Evolutionary conservation across 2,888 invertebrate genomes (phyloP).

Genomic region (Therioaphis trifolii): DNA sequence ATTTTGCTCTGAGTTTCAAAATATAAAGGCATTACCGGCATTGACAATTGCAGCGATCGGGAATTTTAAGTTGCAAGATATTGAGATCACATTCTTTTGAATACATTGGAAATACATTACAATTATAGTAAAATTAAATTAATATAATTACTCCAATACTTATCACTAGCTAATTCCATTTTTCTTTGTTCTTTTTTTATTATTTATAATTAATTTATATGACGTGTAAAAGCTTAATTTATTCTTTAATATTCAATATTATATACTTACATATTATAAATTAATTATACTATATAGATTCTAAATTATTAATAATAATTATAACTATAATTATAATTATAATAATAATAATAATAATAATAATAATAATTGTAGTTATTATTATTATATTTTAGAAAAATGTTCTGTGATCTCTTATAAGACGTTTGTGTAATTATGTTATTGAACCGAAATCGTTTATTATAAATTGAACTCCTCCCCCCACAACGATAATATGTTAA

Average conservation of each 20-base stretch:
- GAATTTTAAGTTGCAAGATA: neutral
- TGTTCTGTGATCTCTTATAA: constrained; percentile 58
- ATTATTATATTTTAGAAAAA: constrained; percentile 50
- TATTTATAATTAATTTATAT: constrained; percentile 4
- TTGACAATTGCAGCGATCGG: neutral
- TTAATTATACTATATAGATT: constrained; percentile 40
- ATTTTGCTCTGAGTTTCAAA: too few relatives aligned
- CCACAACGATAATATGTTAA: neutral
- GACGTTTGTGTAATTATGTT: constrained; percentile 44
- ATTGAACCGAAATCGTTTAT: constrained; percentile 47
- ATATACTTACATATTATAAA: constrained; percentile 21
- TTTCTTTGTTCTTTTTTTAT: neutral
- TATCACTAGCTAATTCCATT: constrained; percentile 31
- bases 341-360: constrained; percentile 26
- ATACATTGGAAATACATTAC: neutral
- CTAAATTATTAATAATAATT: constrained; percentile 49
- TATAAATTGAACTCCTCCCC: neutral
- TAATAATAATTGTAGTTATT: constrained; percentile 21
- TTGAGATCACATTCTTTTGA: neutral
- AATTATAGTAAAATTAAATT: constrained; percentile 15
- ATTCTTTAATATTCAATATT: constrained; percentile 34
- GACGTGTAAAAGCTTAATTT: constrained; percentile 27
- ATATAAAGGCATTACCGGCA: too few relatives aligned
- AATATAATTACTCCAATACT: constrained; percentile 25
- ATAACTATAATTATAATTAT: constrained; percentile 18